Evolutionary conservation across 1,140 invertebrate genomes (phyloP), one percentile per base, ranked within the genome.

Genomic region (Ladona fulva): DNA sequence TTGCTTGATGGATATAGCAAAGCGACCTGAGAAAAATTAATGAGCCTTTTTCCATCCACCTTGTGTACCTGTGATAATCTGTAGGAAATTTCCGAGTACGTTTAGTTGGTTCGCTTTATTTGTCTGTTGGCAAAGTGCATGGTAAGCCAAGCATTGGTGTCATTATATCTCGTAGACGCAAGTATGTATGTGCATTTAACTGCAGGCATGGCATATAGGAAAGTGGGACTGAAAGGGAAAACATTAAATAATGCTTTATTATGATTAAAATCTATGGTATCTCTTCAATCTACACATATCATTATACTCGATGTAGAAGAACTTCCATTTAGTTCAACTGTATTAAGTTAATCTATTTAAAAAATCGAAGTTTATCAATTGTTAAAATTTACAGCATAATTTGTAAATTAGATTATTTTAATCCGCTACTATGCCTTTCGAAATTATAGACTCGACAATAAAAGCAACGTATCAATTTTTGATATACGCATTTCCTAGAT

Each of bases 91-190:
- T 22, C 52, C n/a, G 52, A 66, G 52, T 66, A 66, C 14, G n/a
- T 22, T 66, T 66, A 66, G 52, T 66, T 66, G 52, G 52, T 66
- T 66, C 52, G 52, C 52, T 66, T 66, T 66, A 66, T 66, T 16
- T 66, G 16, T 66, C 16, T 66, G 52, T 66, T 66, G 52, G 52
- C 52, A 66, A 66, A 66, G 52, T 66, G 52, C 52, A 66, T 66
- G 52, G 52, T 66, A 66, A 66, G 52, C 52, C 52, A 66, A 66
- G 52, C 52, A 66, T 66, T 66, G 52, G 52, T 66, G 52, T 66
- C 52, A 66, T 66, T 66, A 66, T 19, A 19, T 66, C 52, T 66
- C 52, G 14, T 66, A 66, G 52, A 22, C 52, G n/a, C 29, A 22
- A 66, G 52, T 66, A 66, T 66, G 52, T 19, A 66, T 66, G 52